Evolutionary conservation across 2,888 invertebrate species (phyloP).

Genomic region (Hirudinaria manillensis): DNA sequence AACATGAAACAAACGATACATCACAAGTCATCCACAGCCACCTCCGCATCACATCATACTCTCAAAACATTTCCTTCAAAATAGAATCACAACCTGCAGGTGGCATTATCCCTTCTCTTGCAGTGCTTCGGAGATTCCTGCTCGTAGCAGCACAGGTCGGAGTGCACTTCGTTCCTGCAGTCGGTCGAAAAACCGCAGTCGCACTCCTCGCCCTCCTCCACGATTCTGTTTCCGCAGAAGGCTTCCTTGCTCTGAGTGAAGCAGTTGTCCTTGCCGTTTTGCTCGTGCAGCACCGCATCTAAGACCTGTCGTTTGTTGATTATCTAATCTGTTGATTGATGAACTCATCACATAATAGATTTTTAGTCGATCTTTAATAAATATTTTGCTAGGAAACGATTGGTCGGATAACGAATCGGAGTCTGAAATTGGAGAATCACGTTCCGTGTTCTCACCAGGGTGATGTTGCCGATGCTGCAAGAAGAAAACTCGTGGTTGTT

Average conservation of each 20-base stretch:
- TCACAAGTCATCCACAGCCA: no score
- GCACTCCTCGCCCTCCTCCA: slow-evolving; percentile 91
- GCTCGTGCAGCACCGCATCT: slow-evolving; percentile 72
- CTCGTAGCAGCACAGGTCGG: slow-evolving; percentile 72
- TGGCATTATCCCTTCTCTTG: slow-evolving; percentile 23
- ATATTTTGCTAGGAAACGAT: no score
- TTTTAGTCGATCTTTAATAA: no score
- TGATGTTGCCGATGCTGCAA: slow-evolving; percentile 90
- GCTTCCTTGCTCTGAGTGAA: slow-evolving; percentile 81
- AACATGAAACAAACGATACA: no score
- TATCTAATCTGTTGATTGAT: background rate
- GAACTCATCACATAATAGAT: background rate
- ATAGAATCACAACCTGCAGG: slow-evolving; percentile 36
- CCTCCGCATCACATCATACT: no score
- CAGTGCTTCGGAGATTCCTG: slow-evolving; percentile 44
- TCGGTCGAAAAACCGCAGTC: slow-evolving; percentile 92
- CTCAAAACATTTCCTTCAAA: no score
- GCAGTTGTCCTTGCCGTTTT: slow-evolving; percentile 74
- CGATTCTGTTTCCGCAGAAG: slow-evolving; percentile 98
- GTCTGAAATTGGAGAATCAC: no score
- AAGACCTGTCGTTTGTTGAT: slow-evolving; percentile 63
- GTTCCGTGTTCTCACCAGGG: slow-evolving; percentile 49
- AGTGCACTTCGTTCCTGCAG: slow-evolving; percentile 60
- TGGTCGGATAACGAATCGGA: no score
- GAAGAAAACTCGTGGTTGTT: slow-evolving; percentile 95